Evolutionary conservation across 2,113 vertebrate genomes (phyloP).

Genomic region (Calypte anna): DNA sequence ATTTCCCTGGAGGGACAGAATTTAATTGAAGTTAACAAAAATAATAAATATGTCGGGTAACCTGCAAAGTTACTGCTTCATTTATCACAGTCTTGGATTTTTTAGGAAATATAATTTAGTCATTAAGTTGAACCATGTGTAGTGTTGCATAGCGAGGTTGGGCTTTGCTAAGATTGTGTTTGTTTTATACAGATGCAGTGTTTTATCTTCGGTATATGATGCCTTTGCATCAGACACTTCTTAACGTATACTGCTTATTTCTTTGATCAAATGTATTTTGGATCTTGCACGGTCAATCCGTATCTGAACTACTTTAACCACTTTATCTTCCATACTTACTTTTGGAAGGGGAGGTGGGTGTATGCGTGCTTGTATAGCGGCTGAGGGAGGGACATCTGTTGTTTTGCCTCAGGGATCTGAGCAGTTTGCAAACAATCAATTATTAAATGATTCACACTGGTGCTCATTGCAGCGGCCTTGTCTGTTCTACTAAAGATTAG

Average conservation of each 20-base stretch:
- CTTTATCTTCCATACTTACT: accelerated
- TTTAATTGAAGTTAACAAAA: no score
- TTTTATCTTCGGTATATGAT: background rate
- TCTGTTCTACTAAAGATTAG: accelerated
- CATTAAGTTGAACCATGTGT: accelerated
- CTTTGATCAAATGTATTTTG: background rate
- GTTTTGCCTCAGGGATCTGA: background rate
- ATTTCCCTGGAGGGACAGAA: background rate
- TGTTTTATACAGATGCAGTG: accelerated
- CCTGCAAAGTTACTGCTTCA: background rate
- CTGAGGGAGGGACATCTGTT: background rate
- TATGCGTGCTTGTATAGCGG: accelerated
- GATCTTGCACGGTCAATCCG: background rate
- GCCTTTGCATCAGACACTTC: background rate
- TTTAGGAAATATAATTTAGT: no score
- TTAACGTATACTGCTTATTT: background rate
- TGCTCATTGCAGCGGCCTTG: background rate
- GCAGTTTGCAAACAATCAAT: background rate
- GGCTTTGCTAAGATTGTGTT: no score
- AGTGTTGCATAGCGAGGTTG: accelerated
- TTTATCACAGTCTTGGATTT: background rate
- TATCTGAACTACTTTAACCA: background rate
- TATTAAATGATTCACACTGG: accelerated
- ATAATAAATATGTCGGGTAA: no score
- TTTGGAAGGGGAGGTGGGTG: background rate